phyloP scores from a whole-genome alignment of 2,113 vertebrate species.

The Paramisgurnus dabryanus region DNA sequence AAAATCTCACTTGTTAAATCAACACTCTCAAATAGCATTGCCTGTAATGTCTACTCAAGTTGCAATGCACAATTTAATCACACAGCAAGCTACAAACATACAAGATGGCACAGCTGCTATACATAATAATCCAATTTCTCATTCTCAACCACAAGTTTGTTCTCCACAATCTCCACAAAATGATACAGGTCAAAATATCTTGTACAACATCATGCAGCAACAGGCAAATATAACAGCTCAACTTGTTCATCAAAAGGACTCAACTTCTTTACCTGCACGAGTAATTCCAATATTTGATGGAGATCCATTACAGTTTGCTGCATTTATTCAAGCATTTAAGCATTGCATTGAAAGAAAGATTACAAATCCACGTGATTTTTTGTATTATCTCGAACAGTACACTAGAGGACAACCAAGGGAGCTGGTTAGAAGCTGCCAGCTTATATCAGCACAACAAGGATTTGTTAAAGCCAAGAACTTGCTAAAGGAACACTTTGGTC shows the following conservation, averaged over 20 bases:
- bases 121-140: not conserved
- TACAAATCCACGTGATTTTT: conserved; percentile 15
- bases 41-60: not conserved
- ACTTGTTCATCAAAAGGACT: not conserved
- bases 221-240: not conserved
- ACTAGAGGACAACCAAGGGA: conserved; percentile 41
- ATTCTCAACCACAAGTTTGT: not conserved
- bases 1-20: not conserved
- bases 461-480: not conserved
- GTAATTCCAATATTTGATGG: conserved; percentile 34
- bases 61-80: not conserved
- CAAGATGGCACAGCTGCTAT: not conserved
- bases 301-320: conserved; percentile 22
- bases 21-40: not conserved
- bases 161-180: not conserved
- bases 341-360: conserved; percentile 34
- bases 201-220: not conserved
- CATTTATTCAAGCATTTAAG: conserved; percentile 42
- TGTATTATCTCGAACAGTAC: conserved; percentile 40
- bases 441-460: conserved; percentile 13
- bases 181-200: not conserved
- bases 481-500: conserved; percentile 19
- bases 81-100: not conserved
- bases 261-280: not conserved
- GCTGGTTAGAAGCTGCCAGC: conserved; percentile 33